phyloP scores from a whole-genome alignment of 2,888 invertebrate species.

The Nebria brevicollis region DNA sequence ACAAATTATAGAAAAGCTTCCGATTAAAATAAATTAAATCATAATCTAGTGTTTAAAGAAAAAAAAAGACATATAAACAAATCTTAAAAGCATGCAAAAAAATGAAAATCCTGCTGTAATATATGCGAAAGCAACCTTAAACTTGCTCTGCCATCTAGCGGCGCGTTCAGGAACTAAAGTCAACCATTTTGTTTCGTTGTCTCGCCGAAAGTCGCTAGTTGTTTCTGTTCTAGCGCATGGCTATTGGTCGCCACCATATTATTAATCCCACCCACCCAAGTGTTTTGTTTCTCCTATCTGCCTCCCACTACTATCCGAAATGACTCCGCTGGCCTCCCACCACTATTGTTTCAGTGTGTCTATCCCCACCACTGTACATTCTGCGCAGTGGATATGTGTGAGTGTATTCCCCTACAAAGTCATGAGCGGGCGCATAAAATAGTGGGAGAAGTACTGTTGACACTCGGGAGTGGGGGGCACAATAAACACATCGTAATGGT shows the following conservation, averaged over 20 bases:
- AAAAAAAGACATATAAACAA: constrained; percentile 36
- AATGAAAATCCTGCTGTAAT: constrained; percentile 41
- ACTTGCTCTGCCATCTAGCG: constrained; percentile 62
- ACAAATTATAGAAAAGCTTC: too few species aligned
- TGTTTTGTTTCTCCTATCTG: constrained; percentile 54
- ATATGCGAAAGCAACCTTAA: constrained; percentile 45
- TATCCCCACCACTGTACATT: neutral
- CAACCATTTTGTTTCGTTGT: constrained; percentile 72
- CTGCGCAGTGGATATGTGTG: constrained; percentile 47
- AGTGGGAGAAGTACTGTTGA: constrained; percentile 51
- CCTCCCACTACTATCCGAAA: constrained; percentile 52
- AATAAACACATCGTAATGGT: constrained; percentile 65
- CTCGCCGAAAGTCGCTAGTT: constrained; percentile 62
- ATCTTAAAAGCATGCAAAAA: constrained; percentile 42
- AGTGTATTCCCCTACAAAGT: constrained; percentile 52
- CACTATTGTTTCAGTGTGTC: constrained; percentile 5
- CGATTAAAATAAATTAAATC: neutral
- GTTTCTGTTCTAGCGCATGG: constrained; percentile 63
- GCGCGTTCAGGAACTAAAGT: constrained; percentile 55
- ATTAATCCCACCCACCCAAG: constrained; percentile 55
- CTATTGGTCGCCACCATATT: constrained; percentile 62
- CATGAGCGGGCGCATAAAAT: constrained; percentile 23
- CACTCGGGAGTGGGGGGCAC: constrained; percentile 56
- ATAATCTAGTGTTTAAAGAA: neutral
- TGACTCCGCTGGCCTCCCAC: constrained; percentile 48